Evolutionary conservation across 2,113 vertebrate species (phyloP), one percentile per base, ranked within the genome.

Genomic region (Camelus dromedarius): DNA sequence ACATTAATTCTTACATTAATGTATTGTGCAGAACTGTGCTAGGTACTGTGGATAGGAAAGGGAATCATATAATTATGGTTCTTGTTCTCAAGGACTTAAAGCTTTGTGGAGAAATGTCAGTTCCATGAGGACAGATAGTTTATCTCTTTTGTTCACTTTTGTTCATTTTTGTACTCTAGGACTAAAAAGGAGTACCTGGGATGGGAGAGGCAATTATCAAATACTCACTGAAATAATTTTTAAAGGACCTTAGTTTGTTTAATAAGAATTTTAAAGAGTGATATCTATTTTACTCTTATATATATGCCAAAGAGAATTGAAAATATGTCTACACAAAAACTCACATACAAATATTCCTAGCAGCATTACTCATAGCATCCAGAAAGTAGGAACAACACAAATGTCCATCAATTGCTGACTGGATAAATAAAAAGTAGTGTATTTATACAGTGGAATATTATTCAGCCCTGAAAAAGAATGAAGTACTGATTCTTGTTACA

Each of bases 81-180:
- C 8, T 35, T 48, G 13, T 81, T 83, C 42, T 92, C 16, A 30
- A 89, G 3, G 26, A 26, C 16, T 82, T 91, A 72, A 1, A 85
- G 6, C 3, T 67, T 60, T 64, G 11, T 79, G 18, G 30, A 89
- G 35, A 24, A 95, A 77, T 20, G 0, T n/a, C 79, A 64, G 12
- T 10, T 79, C 32, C 24, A 2, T 11, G 30, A 89, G 3, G 18
- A 11, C 20, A 82, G 7, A 12, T n/a, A 7, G 4, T 60, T 89
- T 58, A 58, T 56, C 4, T 38, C 28, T 80, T 91, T 89, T 96
- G 22, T 35, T 97, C 13, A 82, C 28, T 80, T 91, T 89, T 96
- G 22, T 35, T 97, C 13, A 82, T 32, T 48, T 89, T 22, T n/a
- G 13, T 72, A 30, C 60, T 15, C 70, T 58, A 38, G 26, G 46